Percentiles rank a stretch among this genome's conserved stretches.
Evolutionary conservation across 2,888 invertebrate genomes (phyloP).

Genomic region (Zygogramma bicolorata): DNA sequence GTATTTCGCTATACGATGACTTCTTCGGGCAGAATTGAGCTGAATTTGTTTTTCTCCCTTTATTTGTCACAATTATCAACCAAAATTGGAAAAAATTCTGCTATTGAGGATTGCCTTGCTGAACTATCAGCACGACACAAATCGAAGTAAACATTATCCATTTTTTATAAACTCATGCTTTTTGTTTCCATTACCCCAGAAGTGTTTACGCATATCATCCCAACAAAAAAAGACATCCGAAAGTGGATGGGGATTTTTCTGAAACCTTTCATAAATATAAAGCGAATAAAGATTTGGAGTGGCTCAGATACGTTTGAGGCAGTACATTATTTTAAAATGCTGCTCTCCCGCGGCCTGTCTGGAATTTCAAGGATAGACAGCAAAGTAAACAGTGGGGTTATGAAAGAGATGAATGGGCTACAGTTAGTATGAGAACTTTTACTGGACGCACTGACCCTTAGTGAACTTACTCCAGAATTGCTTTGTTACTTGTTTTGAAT

Average conservation of each 20-base stretch:
- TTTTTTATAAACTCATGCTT: no score
- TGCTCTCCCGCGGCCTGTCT: not conserved
- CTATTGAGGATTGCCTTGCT: no score
- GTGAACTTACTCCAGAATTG: not conserved
- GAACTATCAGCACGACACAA: no score
- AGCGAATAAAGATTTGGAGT: constrained; percentile 9
- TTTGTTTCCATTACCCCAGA: not conserved
- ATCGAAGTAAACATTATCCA: no score
- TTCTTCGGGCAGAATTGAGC: no score
- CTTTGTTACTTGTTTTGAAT: not conserved
- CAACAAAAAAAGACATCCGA: not conserved
- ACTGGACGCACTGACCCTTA: not conserved
- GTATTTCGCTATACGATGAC: no score
- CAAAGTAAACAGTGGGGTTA: not conserved
- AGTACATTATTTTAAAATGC: constrained; percentile 10
- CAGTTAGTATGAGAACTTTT: not conserved
- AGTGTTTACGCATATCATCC: not conserved
- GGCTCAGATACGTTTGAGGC: constrained; percentile 11
- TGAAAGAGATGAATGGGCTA: constrained; percentile 1
- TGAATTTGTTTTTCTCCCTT: no score
- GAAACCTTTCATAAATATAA: constrained; percentile 13
- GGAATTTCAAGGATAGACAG: not conserved
- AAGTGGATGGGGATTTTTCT: not conserved
- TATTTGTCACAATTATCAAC: no score
- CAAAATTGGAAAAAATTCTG: no score